Conservation (phyloP, 2,113 vertebrate species). For the Tylochromis polylepis region DNA sequence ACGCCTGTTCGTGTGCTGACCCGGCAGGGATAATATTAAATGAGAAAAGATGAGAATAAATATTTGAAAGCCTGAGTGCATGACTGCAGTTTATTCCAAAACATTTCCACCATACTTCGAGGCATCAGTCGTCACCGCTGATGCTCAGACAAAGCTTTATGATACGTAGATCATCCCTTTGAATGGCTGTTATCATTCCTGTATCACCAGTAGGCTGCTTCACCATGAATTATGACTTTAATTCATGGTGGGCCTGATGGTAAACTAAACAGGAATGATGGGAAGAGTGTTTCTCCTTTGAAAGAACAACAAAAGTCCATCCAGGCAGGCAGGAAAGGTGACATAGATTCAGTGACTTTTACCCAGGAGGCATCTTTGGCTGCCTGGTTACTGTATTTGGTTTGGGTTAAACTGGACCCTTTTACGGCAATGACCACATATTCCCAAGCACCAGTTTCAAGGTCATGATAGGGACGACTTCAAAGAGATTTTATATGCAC, state of each 20-base stretch:
- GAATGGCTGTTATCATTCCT: neutral
- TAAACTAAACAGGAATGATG: neutral
- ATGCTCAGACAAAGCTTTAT: neutral
- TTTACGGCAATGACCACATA: neutral
- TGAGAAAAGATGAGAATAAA: neutral
- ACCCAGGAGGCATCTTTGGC: neutral
- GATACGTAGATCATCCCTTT: neutral
- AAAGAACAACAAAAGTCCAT: neutral
- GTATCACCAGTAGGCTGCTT: rapidly evolving
- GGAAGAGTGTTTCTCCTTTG: neutral
- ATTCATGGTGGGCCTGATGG: neutral
- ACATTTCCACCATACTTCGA: neutral
- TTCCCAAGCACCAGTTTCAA: neutral
- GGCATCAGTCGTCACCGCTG: neutral
- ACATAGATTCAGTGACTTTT: neutral
- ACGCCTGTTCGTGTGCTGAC: neutral
- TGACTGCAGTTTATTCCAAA: neutral
- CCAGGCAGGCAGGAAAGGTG: neutral
- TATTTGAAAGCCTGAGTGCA: neutral
- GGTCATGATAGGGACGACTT: neutral
- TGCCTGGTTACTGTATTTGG: neutral
- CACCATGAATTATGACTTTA: no score
- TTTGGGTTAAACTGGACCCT: neutral
- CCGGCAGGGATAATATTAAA: neutral
- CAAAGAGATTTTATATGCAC: neutral